Evolutionary conservation across 2,797 vertebrate species (phyloP), one percentile per base, ranked within the genome.

Genomic region (Hydrophis major): DNA sequence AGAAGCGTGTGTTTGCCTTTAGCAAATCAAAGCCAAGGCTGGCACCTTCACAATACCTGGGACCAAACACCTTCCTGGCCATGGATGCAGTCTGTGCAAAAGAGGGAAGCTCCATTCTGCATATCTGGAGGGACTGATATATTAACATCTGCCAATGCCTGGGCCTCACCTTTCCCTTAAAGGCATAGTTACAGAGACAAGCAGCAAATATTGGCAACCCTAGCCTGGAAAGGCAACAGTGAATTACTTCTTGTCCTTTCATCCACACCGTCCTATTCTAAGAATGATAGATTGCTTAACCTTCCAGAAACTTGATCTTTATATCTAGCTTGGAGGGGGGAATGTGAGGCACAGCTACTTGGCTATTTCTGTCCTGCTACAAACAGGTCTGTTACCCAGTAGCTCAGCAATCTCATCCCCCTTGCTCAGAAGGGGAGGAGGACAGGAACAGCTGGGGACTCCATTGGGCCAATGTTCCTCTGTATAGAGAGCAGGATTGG

Each of bases 301-400:
- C 86, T 89, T 89, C 92, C 83, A 90, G 95, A 95, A 96, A 95
- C 92, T 74, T 57, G 89, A 95, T 93, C 92, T 56, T 86, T 55
- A 10, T 3, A 57, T 92, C 91, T 92, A 93, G 93, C 11, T 20
- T 66, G 37, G 78, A 91, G 91, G 22, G 88, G 56, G 16, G 93
- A 88, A 90, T 83, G 22, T 25, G 74, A 95, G 94, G 18, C 93
- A 92, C 69, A 2, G 0, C 93, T 57, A 47, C 0, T 42, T 28
- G 89, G 94, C 95, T 95, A 94, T 95, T 96, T 93, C 91, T 95
- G 95, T 86, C 91, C 0, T 0, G 56, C 66, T 69, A 57, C 86
- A 89, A 89, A 56, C 86, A 91, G 93, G 57, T 92, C 88, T 86
- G 63, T 94, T 90, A 94, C 83, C 89, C 92, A 61, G 55, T 0